Evolutionary conservation across 2,113 vertebrate genomes (phyloP), one percentile per base, ranked within the genome.

Genomic region (Muntiacus muntjak): DNA sequence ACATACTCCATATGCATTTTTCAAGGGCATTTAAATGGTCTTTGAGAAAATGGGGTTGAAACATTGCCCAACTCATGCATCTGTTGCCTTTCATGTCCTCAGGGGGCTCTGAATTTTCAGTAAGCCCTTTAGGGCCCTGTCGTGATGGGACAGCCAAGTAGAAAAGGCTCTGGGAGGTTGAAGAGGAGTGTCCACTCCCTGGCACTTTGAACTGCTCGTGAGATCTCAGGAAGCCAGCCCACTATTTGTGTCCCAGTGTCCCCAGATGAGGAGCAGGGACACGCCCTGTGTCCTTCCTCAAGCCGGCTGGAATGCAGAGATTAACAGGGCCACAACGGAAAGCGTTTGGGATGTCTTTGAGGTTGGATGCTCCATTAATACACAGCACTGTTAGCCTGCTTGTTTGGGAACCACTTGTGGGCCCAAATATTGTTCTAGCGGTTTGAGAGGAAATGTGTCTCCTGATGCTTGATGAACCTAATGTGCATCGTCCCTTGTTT

Each of bases 201-300:
- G 33, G 19, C 26, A 60, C 6, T 1, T 47, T 4, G 21, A 43
- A n/a, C 21, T 1, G 1, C 12, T 14, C 81, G 0, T 0, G 21
- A 87, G 36, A 87, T 45, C 6, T n/a, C 47, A 47, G 43, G 10
- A 62, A 83, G 30, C 30, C 58, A 25, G 25, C 21, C 45, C 3
- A 19, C 16, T 6, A 4, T 89, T 13, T 74, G 23, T 81, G 13
- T 36, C 60, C 30, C 8, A 1, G 1, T 62, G 89, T 52, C 19
- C 57, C 7, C 50, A 15, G 19, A 15, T 55, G 64, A 84, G 33
- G 64, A 33, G 43, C 52, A 47, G 28, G 60, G 4, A 43, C 67
- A 30, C 50, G 30, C 15, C 4, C 26, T 3, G 2, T 21, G 83
- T 85, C 7, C 43, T 89, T 85, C 40, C 47, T 45, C 7, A 10